These are phyloP conservation scores for Lepidocyrtoides sp. DNA, from an alignment of 2,888 invertebrate genomes.

Conservation along the genomic window DNA sequence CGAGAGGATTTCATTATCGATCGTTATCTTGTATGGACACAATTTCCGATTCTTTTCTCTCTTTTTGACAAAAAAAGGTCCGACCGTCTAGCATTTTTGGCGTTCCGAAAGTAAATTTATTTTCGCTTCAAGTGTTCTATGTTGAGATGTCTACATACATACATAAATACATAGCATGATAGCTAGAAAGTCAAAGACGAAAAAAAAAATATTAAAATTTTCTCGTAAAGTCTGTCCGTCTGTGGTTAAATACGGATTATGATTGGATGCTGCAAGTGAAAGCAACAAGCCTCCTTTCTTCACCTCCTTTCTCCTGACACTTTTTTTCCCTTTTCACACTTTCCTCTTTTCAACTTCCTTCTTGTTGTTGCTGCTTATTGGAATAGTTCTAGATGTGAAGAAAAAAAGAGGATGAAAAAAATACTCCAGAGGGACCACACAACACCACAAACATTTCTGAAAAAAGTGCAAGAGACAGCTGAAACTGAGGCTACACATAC, in stretches of 20 bases:
- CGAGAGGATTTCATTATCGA: no score
- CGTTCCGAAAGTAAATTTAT: no score
- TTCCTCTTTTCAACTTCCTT: neutral
- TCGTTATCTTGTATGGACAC: no score
- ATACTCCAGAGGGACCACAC: constrained; percentile 9
- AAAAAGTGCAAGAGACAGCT: neutral
- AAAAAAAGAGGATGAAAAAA: neutral
- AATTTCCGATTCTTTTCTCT: no score
- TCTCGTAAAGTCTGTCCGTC: no score
- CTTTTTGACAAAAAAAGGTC: no score
- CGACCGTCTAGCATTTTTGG: no score
- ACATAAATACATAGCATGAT: no score
- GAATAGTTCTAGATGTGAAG: neutral
- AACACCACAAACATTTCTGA: neutral
- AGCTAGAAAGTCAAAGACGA: no score
- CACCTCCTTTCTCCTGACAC: constrained; percentile 26
- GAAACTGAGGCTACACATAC: neutral
- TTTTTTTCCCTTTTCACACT: neutral
- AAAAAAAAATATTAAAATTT: no score
- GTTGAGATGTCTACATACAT: no score
- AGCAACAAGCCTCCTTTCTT: constrained; percentile 52
- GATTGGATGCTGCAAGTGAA: neutral
- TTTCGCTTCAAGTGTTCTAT: no score
- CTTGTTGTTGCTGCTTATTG: neutral
- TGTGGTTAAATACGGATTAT: neutral